Conservation (phyloP, 2,113 vertebrate genomes). For the Microcebus griseorufus region DNA sequence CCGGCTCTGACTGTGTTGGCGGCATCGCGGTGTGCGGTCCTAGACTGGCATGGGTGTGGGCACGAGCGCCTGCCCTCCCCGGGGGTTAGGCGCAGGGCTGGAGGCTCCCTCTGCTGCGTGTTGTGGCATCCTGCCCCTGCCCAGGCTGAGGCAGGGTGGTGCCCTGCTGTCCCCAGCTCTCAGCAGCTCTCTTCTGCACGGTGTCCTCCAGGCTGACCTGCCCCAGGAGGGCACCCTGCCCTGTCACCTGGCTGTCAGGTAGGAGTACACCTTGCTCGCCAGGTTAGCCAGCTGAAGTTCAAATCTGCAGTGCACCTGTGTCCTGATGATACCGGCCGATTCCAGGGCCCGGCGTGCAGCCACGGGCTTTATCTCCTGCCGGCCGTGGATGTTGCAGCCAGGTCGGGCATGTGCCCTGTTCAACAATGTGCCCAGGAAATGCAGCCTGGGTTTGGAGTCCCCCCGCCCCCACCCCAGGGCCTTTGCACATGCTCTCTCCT, state of each 20-base stretch:
- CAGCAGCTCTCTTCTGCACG: neutral
- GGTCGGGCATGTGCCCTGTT: fast-evolving
- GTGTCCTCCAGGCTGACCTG: neutral
- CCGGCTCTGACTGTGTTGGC: fast-evolving
- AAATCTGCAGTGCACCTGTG: neutral
- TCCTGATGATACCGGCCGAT: fast-evolving
- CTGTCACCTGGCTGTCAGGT: neutral
- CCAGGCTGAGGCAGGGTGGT: fast-evolving
- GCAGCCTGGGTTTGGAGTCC: neutral
- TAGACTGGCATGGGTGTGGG: fast-evolving
- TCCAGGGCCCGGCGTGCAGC: too few relatives aligned
- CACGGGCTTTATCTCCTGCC: too few relatives aligned
- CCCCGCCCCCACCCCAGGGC: neutral
- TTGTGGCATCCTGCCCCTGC: neutral
- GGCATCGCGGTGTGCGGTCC: neutral
- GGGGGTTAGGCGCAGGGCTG: fast-evolving
- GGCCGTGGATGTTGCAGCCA: fast-evolving
- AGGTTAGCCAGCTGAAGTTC: neutral
- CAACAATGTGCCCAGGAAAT: fast-evolving
- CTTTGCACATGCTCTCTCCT: neutral
- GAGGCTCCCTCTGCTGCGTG: neutral
- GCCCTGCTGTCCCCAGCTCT: neutral
- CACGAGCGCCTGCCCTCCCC: fast-evolving
- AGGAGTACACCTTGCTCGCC: too few relatives aligned
- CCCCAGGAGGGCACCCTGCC: neutral